Evolutionary conservation across 1,140 invertebrate species (phyloP).

Genomic region (Stenopsyche tienmushanensis): DNA sequence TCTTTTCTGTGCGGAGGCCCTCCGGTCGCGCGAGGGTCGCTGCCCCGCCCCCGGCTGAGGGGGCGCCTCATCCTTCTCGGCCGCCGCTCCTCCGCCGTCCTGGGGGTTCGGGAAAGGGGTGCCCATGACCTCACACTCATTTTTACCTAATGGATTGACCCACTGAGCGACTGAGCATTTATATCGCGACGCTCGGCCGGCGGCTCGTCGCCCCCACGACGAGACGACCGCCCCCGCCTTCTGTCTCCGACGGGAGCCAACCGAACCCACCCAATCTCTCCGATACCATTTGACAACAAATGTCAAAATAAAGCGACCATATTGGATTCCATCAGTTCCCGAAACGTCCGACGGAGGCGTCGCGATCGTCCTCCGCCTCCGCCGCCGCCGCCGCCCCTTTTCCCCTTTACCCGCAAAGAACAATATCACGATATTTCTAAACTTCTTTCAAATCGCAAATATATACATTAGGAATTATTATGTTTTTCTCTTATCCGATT

Average conservation of each 20-base stretch:
- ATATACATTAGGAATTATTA: no score
- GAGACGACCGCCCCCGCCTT: slow-evolving; percentile 45
- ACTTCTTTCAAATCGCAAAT: no score
- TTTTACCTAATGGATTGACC: slow-evolving; percentile 53
- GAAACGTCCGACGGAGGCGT: slow-evolving; percentile 81
- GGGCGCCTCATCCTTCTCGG: slow-evolving; percentile 43
- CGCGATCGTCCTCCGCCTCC: slow-evolving; percentile 79
- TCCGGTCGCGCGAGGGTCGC: slow-evolving; percentile 28
- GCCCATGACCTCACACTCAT: slow-evolving; percentile 56
- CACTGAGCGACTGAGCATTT: slow-evolving; percentile 49
- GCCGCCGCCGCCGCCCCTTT: slow-evolving; percentile 53
- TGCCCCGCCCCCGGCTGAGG: slow-evolving; percentile 1
- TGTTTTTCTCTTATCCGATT: no score
- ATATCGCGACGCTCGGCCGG: slow-evolving; percentile 48
- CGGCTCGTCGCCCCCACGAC: slow-evolving; percentile 52
- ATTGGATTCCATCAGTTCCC: slow-evolving; percentile 53
- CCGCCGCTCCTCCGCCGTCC: slow-evolving; percentile 29
- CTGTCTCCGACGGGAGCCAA: slow-evolving; percentile 38
- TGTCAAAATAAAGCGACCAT: slow-evolving; percentile 59
- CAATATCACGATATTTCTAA: no score
- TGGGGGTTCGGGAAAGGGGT: slow-evolving; percentile 52
- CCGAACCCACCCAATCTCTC: slow-evolving; percentile 50
- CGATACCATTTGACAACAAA: slow-evolving; percentile 59
- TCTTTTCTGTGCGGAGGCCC: slow-evolving; percentile 50
- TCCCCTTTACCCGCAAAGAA: neutral